Percentiles rank a stretch among this genome's conserved stretches.
These are phyloP conservation scores for Antitype chi DNA, from an alignment of 2,888 invertebrate species.

Conservation along the genomic window DNA sequence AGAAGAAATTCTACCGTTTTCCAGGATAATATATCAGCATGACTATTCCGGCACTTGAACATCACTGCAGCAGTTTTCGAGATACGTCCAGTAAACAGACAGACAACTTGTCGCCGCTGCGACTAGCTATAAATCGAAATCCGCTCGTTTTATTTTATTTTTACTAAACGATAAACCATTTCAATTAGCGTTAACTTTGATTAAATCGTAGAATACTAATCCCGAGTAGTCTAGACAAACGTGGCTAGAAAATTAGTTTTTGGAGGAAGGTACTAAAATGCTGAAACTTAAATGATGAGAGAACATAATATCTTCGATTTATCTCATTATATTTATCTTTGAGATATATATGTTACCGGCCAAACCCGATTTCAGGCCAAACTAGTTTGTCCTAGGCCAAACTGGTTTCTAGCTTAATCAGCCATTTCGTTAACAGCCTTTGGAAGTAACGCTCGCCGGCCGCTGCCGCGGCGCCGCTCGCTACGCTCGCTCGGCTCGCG, in stretches of 20 bases:
- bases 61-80: neutral
- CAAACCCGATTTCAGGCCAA: no score
- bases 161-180: constrained; percentile 40
- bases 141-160: constrained; percentile 25
- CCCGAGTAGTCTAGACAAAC: constrained; percentile 23
- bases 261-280: constrained; percentile 5
- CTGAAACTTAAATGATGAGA: neutral
- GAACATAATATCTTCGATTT: neutral
- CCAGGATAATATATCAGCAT: no score
- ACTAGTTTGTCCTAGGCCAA: no score
- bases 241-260: neutral
- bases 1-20: no score
- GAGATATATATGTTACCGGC: no score
- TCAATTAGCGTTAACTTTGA: constrained; percentile 20
- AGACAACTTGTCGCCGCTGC: neutral
- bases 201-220: constrained; percentile 19
- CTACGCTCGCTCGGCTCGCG: no score
- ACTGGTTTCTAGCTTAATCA: no score
- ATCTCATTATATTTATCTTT: no score
- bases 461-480: no score
- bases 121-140: constrained; percentile 12
- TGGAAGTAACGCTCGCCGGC: no score
- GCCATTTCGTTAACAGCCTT: no score
- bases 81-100: neutral
- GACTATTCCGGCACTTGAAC: no score